phyloP scores from a whole-genome alignment of 2,797 vertebrate genomes.

The Eulemur albifrons region DNA sequence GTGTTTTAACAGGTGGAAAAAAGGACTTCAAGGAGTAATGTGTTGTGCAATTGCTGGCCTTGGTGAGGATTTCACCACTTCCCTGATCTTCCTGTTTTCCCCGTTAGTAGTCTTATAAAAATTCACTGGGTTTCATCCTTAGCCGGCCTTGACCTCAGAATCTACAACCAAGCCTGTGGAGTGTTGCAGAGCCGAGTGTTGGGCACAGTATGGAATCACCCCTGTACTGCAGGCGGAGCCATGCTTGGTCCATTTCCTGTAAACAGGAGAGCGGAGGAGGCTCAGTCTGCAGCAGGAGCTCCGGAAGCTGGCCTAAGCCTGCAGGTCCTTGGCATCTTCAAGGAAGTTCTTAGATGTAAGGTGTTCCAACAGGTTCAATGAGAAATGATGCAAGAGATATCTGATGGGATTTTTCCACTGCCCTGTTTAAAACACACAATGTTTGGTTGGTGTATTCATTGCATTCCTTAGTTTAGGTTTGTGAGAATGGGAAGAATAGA shows the following conservation, averaged over 20 bases:
- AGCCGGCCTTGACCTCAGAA: neutral
- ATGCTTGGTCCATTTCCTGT: slow-evolving; percentile 49
- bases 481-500: neutral
- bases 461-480: neutral
- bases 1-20: slow-evolving; percentile 57
- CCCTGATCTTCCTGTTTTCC: slow-evolving; percentile 55
- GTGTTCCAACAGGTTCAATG: neutral
- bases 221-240: neutral
- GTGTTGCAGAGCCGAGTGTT: neutral
- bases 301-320: neutral
- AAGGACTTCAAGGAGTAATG: neutral
- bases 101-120: slow-evolving; percentile 26
- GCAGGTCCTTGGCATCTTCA: neutral
- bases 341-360: neutral
- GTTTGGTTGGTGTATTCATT: neutral
- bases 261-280: neutral
- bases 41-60: slow-evolving; percentile 5
- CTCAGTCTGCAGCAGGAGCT: slow-evolving; percentile 40
- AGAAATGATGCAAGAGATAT: neutral
- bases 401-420: neutral
- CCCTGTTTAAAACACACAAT: neutral
- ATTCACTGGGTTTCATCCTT: neutral
- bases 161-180: neutral
- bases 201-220: neutral
- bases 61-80: slow-evolving; percentile 30